Evolutionary conservation across 1,140 invertebrate species (phyloP), one percentile per base, ranked within the genome.

Genomic region (Triops longicaudatus): DNA sequence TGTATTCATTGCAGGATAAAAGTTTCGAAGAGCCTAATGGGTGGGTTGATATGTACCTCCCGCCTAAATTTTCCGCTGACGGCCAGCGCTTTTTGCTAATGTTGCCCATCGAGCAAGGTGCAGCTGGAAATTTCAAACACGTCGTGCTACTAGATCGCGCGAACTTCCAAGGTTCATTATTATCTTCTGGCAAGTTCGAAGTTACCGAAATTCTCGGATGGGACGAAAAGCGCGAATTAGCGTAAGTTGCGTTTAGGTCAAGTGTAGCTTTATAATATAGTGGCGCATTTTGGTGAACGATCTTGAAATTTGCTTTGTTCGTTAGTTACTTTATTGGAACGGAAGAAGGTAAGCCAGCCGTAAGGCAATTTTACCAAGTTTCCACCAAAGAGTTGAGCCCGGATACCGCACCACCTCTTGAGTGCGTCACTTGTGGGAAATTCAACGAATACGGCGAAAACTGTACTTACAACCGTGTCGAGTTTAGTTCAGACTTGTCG

Each of bases 151-250:
- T 92, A 74, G 83, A 83, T 72, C 83, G 84, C 50, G 78, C 82
- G 78, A 79, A 83, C 73, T 63, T 79, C 77, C 79, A 77, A 63
- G 84, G 84, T 76, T 78, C 81, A n/a, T 80, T 82, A 72, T 83
- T 95, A 73, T 95, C 92, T 73, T 87, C 86, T 31, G 93, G 92
- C 31, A 86, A 87, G 77, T 92, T 89, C 82, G 90, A 91, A 77
- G 94, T 97, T 22, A 89, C 88, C 10, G 88, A 91, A 80, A 91
- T 98, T 78, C 83, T 94, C 2, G 86, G 88, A 27, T 96, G 92
- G 91, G 90, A 95, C 81, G 83, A 90, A 77, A 83, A 88, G 37
- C 87, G 87, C 71, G 84, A 90, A 78, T 82, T 86, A 74, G 87
- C 94, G 87, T 92, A 85, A 89, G 88, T 86, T 80, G 14, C n/a